A percentile compares a stretch with the other conserved stretches of the same genome.
phyloP scores from a whole-genome alignment of 2,888 invertebrate species.

The Lymantria monacha region DNA sequence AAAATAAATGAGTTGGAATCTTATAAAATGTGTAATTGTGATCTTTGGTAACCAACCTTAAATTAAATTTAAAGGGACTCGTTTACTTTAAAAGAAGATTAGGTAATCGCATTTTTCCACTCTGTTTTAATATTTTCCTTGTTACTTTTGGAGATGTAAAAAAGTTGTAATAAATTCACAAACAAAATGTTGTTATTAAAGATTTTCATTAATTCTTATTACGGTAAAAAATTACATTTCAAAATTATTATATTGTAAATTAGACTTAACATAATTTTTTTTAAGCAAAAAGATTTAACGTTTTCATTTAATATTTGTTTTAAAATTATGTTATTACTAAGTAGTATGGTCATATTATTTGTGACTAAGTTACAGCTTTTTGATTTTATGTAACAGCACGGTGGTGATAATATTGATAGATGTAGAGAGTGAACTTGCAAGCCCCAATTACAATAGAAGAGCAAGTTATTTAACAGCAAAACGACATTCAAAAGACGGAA shows the following conservation, averaged over 20 bases:
- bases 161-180: conserved; percentile 12
- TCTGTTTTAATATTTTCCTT: conserved; percentile 25
- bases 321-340: no score
- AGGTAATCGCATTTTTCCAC: conserved; percentile 32
- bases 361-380: conserved; percentile 5
- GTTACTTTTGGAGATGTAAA: conserved; percentile 13
- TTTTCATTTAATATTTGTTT: no score
- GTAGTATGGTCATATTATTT: no score
- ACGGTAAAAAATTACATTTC: neutral
- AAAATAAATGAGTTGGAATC: conserved; percentile 72
- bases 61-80: conserved; percentile 60
- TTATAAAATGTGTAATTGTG: conserved; percentile 69
- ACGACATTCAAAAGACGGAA: conserved; percentile 82
- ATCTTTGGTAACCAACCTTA: conserved; percentile 54
- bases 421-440: conserved; percentile 58
- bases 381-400: neutral
- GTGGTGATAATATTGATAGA: conserved; percentile 16
- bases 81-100: conserved; percentile 40
- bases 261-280: no score
- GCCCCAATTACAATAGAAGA: conserved; percentile 75
- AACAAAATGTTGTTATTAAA: conserved; percentile 7
- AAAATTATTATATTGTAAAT: neutral
- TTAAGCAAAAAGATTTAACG: no score
- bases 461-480: conserved; percentile 80
- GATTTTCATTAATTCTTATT: conserved; percentile 13